These are phyloP conservation scores for Menidia menidia DNA, from an alignment of 2,797 vertebrate species.

Conservation along the genomic window DNA sequence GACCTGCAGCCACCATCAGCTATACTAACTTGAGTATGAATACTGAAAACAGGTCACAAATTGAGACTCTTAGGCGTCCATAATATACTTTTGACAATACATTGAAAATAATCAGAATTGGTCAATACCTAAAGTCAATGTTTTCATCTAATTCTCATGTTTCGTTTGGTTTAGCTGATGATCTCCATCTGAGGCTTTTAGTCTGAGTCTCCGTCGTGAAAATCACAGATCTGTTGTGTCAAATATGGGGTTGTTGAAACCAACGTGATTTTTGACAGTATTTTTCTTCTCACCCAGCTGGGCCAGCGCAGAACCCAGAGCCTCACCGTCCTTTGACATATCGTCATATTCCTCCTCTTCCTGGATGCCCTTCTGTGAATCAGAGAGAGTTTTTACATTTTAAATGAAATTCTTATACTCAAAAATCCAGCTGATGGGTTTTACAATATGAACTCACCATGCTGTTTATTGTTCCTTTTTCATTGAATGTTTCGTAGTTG, in stretches of 20 bases:
- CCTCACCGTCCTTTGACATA: constrained; percentile 72
- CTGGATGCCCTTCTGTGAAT: constrained; percentile 47
- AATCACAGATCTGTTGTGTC: constrained; percentile 87
- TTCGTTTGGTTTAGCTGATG: constrained; percentile 44
- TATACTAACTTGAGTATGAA: not conserved
- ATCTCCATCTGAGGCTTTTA: constrained; percentile 10
- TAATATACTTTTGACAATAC: not conserved
- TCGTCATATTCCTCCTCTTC: constrained; percentile 65
- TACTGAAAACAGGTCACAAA: not conserved
- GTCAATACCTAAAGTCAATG: constrained; percentile 2
- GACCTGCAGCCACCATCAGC: not conserved
- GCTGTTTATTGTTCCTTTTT: constrained; percentile 45
- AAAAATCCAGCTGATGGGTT: not conserved
- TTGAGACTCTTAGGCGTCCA: not conserved
- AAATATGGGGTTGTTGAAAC: constrained; percentile 79
- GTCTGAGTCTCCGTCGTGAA: not conserved
- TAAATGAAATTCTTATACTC: not conserved
- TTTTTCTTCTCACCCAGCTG: constrained; percentile 48
- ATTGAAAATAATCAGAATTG: constrained; percentile 12
- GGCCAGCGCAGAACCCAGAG: constrained; percentile 82
- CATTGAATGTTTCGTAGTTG: constrained; percentile 68
- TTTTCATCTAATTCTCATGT: constrained; percentile 2
- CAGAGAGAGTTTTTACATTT: constrained; percentile 19
- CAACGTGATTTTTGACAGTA: not conserved
- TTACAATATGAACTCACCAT: constrained; percentile 65